Base-by-base conservation (phyloP, 1,140 invertebrate genomes). In the Elysia chlorotica region DNA sequence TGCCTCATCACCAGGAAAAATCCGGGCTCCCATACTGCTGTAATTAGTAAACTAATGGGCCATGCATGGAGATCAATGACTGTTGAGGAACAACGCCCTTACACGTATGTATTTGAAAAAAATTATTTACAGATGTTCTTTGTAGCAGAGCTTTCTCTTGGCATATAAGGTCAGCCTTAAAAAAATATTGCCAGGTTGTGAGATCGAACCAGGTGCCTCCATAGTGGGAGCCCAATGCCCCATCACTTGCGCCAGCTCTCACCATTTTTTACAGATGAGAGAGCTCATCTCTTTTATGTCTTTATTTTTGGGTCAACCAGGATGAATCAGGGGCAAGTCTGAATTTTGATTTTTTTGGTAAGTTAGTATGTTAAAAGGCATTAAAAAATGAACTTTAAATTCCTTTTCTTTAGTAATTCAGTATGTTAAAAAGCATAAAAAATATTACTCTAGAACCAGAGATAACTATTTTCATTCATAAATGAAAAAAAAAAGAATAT, bases 1-100 rank as follows among this genome's bases (percentile, higher is more conserved):
- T n/a, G n/a, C n/a, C n/a, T n/a, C n/a, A n/a, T n/a, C n/a, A n/a
- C 35, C 67, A 86, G 83, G 57, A 79, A 77, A 23, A 83, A 85
- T 37, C 83, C 82, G 31, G 83, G 84, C 23, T 74, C 82, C 30
- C 83, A 83, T 61, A 79, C 82, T 19, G 82, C 84, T 23, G 74
- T 78, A 37, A 85, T 86, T 35, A 84, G 82, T 67, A 86, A 86
- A 71, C 76, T 85, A 74, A 79, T 86, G 79, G 84, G 84, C 2
- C 82, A 85, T 36, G 77, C 75, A 25, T 86, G 84, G 84, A 79
- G 83, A 48, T 75, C 63, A 54, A 84, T 86, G 82, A 65, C 76
- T 33, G 38, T 54, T 23, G 76, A 81, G 25, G 78, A 84, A 63
- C 83, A 86, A 59, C 38, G 69, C 61, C 83, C 84, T 21, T 86